phyloP scores from a whole-genome alignment of 1,140 invertebrate genomes.

The Drosophila azteca region DNA sequence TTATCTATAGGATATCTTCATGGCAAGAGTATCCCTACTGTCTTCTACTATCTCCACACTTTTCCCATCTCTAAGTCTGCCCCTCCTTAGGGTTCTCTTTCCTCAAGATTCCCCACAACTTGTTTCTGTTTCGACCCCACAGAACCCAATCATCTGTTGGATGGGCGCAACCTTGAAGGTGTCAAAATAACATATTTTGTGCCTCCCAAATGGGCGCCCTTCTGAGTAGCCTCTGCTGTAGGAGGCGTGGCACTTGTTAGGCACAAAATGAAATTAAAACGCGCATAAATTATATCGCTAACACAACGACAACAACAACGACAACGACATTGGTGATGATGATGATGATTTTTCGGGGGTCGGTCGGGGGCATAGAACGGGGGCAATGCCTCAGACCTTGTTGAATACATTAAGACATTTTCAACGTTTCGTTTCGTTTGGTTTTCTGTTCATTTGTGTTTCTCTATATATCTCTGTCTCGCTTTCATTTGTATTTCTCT shows the following conservation, averaged over 20 bases:
- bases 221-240: background rate
- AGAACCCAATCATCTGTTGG: conserved; percentile 14
- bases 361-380: no score
- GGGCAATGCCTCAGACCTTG: conserved; percentile 26
- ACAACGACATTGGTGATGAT: conserved; percentile 8
- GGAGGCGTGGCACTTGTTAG: conserved; percentile 70
- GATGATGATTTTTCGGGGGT: background rate
- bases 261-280: conserved; percentile 80
- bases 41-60: background rate
- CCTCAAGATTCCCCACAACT: conserved; percentile 11
- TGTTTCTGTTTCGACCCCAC: conserved; percentile 8
- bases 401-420: conserved; percentile 81
- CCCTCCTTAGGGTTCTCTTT: conserved; percentile 1
- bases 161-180: conserved; percentile 75
- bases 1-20: background rate
- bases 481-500: no score
- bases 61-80: background rate
- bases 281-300: conserved; percentile 74
- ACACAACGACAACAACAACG: conserved; percentile 46
- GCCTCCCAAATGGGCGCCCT: background rate
- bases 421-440: conserved; percentile 30
- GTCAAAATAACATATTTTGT: conserved; percentile 79
- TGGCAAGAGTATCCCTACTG: background rate
- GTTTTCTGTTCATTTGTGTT: conserved; percentile 19
- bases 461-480: background rate